Conservation (phyloP, 2,888 invertebrate genomes). For the Melieria omissa region DNA sequence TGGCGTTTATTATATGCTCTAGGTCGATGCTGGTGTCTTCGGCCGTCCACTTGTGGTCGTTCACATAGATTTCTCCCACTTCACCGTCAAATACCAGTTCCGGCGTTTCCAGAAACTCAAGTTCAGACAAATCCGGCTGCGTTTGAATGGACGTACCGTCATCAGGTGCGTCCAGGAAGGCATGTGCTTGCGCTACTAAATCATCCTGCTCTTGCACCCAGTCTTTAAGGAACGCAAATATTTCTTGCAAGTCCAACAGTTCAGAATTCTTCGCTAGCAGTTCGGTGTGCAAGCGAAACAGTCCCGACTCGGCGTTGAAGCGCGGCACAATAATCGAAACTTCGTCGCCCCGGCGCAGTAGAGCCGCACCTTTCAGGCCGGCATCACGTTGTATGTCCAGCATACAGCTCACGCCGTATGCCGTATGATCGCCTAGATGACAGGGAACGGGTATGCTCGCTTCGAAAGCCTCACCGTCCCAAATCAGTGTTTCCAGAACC, state of each 20-base stretch:
- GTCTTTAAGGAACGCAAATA: conserved; percentile 53
- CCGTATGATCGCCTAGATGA: conserved; percentile 49
- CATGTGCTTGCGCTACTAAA: conserved; percentile 47
- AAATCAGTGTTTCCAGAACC: conserved; percentile 64
- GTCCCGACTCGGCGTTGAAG: conserved; percentile 57
- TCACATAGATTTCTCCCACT: conserved; percentile 53
- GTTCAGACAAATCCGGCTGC: conserved; percentile 25
- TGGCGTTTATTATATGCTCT: conserved; percentile 49
- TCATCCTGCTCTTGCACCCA: conserved; percentile 58
- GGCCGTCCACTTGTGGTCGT: conserved; percentile 55
- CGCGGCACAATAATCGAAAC: conserved; percentile 62
- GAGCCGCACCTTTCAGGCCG: conserved; percentile 59
- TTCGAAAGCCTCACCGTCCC: conserved; percentile 66
- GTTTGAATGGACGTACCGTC: neutral
- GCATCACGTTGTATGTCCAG: conserved; percentile 58
- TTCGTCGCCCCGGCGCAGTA: conserved; percentile 51
- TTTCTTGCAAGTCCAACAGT: conserved; percentile 57
- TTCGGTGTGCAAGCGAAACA: conserved; percentile 58
- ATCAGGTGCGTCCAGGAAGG: conserved; percentile 36
- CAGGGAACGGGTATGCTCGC: conserved; percentile 60
- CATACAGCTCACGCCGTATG: conserved; percentile 60
- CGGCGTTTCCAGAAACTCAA: conserved; percentile 48
- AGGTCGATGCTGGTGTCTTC: conserved; percentile 54
- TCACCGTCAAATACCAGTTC: conserved; percentile 52
- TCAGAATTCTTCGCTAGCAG: conserved; percentile 59